These are phyloP conservation scores for Cebidichthys violaceus DNA, from an alignment of 2,113 vertebrate species.

Conservation along the genomic window DNA sequence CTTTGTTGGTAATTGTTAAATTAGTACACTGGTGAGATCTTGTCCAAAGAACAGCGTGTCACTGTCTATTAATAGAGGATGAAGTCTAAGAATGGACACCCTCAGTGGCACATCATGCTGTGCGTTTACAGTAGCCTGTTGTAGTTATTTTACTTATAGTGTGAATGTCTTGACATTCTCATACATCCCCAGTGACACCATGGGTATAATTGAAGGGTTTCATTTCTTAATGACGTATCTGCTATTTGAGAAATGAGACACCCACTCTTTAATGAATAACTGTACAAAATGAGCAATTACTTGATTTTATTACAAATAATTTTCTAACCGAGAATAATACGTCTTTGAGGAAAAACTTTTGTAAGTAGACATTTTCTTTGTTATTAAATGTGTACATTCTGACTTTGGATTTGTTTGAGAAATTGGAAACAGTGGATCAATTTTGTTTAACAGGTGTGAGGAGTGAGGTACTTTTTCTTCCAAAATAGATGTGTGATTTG, in stretches of 20 bases:
- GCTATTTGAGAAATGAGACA: neutral
- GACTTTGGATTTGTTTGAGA: neutral
- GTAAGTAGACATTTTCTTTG: neutral
- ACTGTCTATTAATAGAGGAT: slow-evolving; percentile 11
- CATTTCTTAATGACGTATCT: neutral
- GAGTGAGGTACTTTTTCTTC: neutral
- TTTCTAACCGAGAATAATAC: too few species aligned
- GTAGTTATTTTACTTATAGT: neutral
- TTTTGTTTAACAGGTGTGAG: neutral
- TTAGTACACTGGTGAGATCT: slow-evolving; percentile 24
- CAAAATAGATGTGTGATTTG: neutral
- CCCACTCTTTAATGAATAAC: neutral
- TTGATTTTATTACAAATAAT: neutral
- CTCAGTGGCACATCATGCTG: slow-evolving; percentile 3
- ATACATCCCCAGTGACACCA: neutral
- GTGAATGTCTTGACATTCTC: neutral
- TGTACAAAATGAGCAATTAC: neutral
- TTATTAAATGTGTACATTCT: neutral
- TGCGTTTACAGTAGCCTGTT: neutral
- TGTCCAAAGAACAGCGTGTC: slow-evolving; percentile 25
- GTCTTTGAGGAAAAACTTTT: neutral
- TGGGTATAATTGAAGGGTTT: neutral
- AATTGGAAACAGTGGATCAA: neutral
- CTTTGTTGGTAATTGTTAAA: slow-evolving; percentile 27
- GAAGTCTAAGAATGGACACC: neutral